A percentile compares a stretch with the other conserved stretches of the same genome.
These are phyloP conservation scores for Eospalax fontanierii DNA, from an alignment of 2,797 vertebrate species.

Conservation along the genomic window DNA sequence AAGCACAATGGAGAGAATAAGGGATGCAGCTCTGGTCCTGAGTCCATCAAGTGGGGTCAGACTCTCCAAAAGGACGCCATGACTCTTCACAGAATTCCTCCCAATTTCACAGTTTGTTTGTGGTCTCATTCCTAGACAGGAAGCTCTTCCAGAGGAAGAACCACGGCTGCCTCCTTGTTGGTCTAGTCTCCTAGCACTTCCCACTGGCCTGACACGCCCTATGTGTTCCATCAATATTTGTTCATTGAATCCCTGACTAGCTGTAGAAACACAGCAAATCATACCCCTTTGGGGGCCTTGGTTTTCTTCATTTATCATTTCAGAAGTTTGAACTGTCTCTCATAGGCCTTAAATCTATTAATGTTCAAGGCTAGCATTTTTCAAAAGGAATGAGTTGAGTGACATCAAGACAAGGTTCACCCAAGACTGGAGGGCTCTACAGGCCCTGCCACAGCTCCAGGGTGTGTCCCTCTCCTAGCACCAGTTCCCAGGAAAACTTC, in stretches of 20 bases:
- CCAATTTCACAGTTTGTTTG: background rate
- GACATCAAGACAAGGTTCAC: background rate
- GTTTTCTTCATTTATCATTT: constrained; percentile 58
- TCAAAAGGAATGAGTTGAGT: constrained; percentile 16
- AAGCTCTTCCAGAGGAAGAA: too few species aligned
- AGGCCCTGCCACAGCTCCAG: background rate
- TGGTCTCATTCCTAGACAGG: too few species aligned
- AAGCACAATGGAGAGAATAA: background rate
- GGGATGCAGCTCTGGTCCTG: background rate
- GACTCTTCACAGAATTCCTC: constrained; percentile 7
- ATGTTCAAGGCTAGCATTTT: constrained; percentile 22
- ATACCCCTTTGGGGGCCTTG: constrained; percentile 11
- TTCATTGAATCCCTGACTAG: constrained; percentile 28
- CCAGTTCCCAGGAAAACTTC: background rate
- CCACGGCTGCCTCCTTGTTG: too few species aligned
- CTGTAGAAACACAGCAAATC: too few species aligned
- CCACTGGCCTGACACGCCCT: too few species aligned
- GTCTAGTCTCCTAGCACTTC: too few species aligned
- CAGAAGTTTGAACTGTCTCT: background rate
- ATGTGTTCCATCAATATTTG: constrained; percentile 22
- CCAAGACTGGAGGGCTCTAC: background rate
- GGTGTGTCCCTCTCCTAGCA: background rate
- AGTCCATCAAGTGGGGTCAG: too few species aligned
- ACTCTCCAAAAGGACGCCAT: background rate
- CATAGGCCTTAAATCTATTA: background rate